Evolutionary conservation across 2,113 vertebrate species (phyloP).

Genomic region (Chroicocephalus ridibundus): DNA sequence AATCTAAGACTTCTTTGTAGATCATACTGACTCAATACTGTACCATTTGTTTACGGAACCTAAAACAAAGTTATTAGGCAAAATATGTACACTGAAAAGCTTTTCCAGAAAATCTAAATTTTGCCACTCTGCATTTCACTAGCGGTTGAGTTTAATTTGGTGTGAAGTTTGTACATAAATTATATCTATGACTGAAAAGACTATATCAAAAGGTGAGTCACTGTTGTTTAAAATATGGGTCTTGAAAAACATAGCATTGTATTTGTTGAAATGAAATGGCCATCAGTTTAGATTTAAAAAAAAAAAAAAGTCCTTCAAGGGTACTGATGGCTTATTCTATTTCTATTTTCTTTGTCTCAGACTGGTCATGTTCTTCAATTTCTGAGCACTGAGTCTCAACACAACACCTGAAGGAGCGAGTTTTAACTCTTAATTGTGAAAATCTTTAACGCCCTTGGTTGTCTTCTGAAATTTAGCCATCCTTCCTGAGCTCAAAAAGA

Average conservation of each 20-base stretch:
- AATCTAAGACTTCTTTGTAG: neutral
- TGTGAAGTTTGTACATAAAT: neutral
- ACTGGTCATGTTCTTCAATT: neutral
- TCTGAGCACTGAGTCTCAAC: neutral
- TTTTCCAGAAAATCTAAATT: neutral
- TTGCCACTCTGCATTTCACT: neutral
- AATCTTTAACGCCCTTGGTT: neutral
- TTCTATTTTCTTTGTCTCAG: neutral
- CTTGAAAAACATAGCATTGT: neutral
- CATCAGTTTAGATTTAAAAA: neutral
- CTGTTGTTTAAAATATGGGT: neutral
- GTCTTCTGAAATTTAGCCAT: neutral
- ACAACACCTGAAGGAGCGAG: neutral
- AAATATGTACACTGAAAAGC: neutral
- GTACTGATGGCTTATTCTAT: neutral
- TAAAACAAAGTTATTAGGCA: neutral
- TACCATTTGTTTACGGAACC: neutral
- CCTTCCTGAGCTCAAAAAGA: neutral
- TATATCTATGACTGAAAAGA: neutral
- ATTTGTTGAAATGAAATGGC: neutral
- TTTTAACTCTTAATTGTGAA: neutral
- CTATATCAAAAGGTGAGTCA: neutral
- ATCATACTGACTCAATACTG: neutral
- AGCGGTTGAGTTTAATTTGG: neutral
- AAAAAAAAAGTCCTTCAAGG: neutral